Conservation (phyloP, 2,113 vertebrate species). For the Ciconia boyciana region DNA sequence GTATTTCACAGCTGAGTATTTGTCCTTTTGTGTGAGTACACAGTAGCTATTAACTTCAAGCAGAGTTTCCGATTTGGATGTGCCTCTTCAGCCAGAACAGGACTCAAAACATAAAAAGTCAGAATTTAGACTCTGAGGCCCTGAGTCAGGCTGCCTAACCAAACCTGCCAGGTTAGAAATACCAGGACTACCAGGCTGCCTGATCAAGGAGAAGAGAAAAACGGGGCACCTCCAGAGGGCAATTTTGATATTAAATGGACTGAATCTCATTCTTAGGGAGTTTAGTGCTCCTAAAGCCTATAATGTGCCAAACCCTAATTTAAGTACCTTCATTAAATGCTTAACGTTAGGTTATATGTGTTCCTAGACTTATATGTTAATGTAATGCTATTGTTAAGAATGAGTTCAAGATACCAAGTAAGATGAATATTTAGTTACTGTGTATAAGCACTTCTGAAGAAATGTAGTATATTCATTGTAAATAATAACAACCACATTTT, state of each 20-base stretch:
- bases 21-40: neutral
- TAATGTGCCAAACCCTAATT: neutral
- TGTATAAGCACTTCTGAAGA: neutral
- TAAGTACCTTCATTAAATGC: neutral
- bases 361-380: neutral
- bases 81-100: neutral
- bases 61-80: neutral
- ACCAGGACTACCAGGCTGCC: neutral
- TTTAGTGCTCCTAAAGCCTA: neutral
- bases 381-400: neutral
- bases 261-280: neutral
- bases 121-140: neutral
- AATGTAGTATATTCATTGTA: neutral
- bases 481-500: neutral
- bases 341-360: neutral
- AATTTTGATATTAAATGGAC: neutral
- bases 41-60: neutral
- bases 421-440: neutral
- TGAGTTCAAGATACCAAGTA: neutral
- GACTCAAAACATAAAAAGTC: neutral
- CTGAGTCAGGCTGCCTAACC: neutral
- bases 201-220: neutral
- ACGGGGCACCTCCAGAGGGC: accelerated
- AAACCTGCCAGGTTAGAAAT: neutral
- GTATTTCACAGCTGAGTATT: neutral